Base-by-base conservation (phyloP, 2,113 vertebrate species). In the Indicator maculatus region DNA sequence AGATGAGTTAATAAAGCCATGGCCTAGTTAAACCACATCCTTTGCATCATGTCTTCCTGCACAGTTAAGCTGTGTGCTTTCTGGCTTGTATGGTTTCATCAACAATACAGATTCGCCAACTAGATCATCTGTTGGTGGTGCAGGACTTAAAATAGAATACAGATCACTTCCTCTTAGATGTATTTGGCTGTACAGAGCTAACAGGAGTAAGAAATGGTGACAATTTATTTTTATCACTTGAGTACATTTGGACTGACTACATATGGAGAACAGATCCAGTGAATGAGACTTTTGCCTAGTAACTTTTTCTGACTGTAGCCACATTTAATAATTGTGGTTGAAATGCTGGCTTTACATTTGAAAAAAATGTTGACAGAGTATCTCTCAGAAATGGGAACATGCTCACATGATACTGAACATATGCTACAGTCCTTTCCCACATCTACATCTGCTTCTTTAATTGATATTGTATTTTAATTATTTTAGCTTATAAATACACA, bases 321-420 rank as follows among this genome's bases (percentile, higher is more conserved):
- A 95, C 95, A 96, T 96, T 96, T 93, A 95, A 95, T 96, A 95
- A 92, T 88, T 89, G 94, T 95, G 94, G 96, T 93, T 95, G 85
- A 96, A 95, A 95, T 88, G 41, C 85, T 95, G 91, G 91, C 94
- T 96, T 96, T 96, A 96, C 93, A 86, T 95, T 96, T 95, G 18
- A 95, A 96, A 96, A 96, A 93, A 96, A 96, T 93, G 95, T 96
- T 96, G 96, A 96, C 84, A 78, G 83, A 93, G 85, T 93, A 93
- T 96, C 91, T 93, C 93, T 95, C 95, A 89, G 84, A 94, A 94
- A 96, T 96, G 60, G 79, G 79, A 95, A 93, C 93, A 92, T 77
- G 87, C 67, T 95, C 64, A 71, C 71, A 86, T 71, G 76, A 96
- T 88, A 94, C 60, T 88, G 67, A 96, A 95, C 94, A 89, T 67